phyloP scores from a whole-genome alignment of 2,888 invertebrate genomes.

The Empis stercorea region DNA sequence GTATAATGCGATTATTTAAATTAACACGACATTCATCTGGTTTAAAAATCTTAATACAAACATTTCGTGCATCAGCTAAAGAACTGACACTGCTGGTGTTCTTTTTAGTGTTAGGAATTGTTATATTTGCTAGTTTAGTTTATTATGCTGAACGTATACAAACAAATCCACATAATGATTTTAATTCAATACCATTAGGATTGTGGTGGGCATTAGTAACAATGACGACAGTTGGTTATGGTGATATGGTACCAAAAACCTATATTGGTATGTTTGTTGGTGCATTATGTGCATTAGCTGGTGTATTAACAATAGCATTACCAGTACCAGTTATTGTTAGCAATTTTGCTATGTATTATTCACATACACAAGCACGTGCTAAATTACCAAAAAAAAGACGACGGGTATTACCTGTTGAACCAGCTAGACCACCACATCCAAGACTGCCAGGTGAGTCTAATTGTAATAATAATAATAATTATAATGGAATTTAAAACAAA shows the following conservation, averaged over 20 bases:
- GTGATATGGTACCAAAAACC: constrained; percentile 97
- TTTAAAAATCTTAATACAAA: constrained; percentile 95
- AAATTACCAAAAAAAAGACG: constrained; percentile 97
- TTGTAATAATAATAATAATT: background rate
- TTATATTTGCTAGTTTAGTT: constrained; percentile 95
- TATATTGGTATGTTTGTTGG: constrained; percentile 99
- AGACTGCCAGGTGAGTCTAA: constrained; percentile 36
- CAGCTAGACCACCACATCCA: constrained; percentile 52
- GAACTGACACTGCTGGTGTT: constrained; percentile 93
- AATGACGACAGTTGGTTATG: constrained; percentile 98
- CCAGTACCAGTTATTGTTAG: constrained; percentile 99
- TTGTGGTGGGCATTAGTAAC: constrained; percentile 99
- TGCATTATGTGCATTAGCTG: constrained; percentile 93
- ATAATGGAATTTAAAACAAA: no score
- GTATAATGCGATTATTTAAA: constrained; percentile 96
- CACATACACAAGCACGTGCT: constrained; percentile 91
- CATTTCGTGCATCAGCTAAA: constrained; percentile 93
- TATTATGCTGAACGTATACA: constrained; percentile 97
- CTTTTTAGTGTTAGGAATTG: constrained; percentile 94
- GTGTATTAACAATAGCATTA: constrained; percentile 95
- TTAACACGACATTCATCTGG: constrained; percentile 94
- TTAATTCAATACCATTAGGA: constrained; percentile 94
- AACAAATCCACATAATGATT: constrained; percentile 91
- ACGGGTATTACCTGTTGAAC: constrained; percentile 92
- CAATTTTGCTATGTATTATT: constrained; percentile 96